Base-by-base conservation (phyloP, 2,888 invertebrate species). In the Coleophora deauratella region DNA sequence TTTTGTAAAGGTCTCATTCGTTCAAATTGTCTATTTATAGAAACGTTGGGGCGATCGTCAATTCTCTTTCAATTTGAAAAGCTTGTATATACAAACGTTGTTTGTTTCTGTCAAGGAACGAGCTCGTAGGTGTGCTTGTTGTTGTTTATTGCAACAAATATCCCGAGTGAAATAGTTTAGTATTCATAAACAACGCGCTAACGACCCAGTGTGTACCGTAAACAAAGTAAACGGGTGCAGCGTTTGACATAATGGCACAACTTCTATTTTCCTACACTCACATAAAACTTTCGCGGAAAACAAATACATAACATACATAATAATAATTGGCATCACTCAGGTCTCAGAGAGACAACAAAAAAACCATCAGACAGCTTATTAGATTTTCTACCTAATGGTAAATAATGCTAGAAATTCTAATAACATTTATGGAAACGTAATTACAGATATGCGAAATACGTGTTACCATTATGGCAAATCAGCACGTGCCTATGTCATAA, bases 401-500 rank as follows among this genome's bases (percentile, higher is more conserved):
- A n/a, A n/a, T n/a, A n/a, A 4, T 21, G 21, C 21, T 21, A 4
- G 21, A 21, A 21, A 21, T 21, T 21, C 3, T 31, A 31, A 11
- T 11, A 10, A 11, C 4, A 31, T 31, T 10, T 31, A 31, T 49
- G 47, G 43, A 51, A 57, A 63, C 60, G 65, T 68, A 72, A 80
- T 84, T 74, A 81, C 66, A 64, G 70, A 79, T 79, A 82, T 78
- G 80, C 62, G 74, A 67, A 73, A 73, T 78, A 70, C 77, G 68
- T 79, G 77, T 80, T 59, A 59, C 67, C 72, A 74, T 77, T 79
- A 73, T 57, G 55, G 61, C 61, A 66, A 69, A 72, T 75, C 76
- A 77, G 81, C 84, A 82, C 84, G 84, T 84, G 84, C 67, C 76
- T 55, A 43, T 47, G 73, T 64, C 80, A 82, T 84, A 82, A 81